Evolutionary conservation across 2,797 vertebrate genomes (phyloP), one percentile per base, ranked within the genome.

Genomic region (Dromococcyx pavoninus): DNA sequence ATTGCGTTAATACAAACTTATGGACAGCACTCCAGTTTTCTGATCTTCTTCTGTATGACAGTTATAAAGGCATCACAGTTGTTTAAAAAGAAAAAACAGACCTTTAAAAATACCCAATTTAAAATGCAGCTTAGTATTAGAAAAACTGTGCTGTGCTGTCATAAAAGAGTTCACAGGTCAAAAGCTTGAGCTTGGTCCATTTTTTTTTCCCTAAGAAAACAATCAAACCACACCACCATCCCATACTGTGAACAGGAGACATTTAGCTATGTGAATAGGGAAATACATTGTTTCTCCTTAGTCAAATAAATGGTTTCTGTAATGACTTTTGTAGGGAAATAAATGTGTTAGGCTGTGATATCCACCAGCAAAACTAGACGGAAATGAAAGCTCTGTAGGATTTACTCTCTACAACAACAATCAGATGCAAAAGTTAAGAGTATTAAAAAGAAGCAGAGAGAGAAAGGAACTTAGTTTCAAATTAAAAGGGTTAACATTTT

Each of bases 401-500:
- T 66, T 76, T 84, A 37, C 25, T 92, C 87, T 89, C 73, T 95
- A 95, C 64, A 86, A 82, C 50, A 91, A 88, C 64, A 93, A 39
- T 75, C 62, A 94, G 80, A 87, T 87, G 35, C 65, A 90, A 77
- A 70, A 90, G 65, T 66, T 58, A 70, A 61, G 57, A 90, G 67
- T 70, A 91, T 85, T 81, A 87, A 90, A 85, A 94, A 86, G 87
- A 60, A 96, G 86, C 79, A 86, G 70, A 94, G 71, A 94, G 76
- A 97, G 44, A 94, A 90, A 93, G 54, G 77, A 91, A 90, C 77
- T 89, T 86, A 67, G 67, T 76, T 93, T 81, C 54, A 81, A 41
- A 86, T 79, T 51, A 43, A 54, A 82, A 94, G 62, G 30, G 74
- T 91, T 88, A 87, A 94, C 77, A 33, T 39, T 71, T 75, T 75